These are phyloP conservation scores for Xenopus laevis DNA, from an alignment of 2,113 vertebrate species.

Conservation along the genomic window DNA sequence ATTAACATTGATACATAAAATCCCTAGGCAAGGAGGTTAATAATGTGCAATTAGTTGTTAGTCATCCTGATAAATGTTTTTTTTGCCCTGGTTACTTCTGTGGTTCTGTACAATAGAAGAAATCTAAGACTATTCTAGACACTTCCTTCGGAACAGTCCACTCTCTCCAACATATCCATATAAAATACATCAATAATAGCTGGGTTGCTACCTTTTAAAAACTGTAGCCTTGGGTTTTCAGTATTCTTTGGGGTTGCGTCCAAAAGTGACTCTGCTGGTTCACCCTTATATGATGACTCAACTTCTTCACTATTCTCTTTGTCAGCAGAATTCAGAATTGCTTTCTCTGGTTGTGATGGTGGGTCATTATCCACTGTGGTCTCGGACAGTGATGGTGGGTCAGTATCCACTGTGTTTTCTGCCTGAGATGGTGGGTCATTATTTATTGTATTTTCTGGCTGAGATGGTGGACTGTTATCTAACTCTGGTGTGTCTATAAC, in stretches of 20 bases:
- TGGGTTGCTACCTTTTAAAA: slow-evolving; percentile 30
- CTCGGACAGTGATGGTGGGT: not conserved
- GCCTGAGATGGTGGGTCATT: not conserved
- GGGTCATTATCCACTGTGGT: too few relatives aligned
- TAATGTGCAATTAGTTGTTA: too few relatives aligned
- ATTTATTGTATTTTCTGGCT: not conserved
- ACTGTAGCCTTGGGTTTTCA: not conserved
- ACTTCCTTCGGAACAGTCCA: not conserved
- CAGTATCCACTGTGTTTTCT: not conserved
- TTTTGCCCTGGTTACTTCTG: too few relatives aligned
- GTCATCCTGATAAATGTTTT: too few relatives aligned
- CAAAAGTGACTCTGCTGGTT: not conserved
- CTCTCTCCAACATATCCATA: not conserved
- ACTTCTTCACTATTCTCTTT: not conserved
- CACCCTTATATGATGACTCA: not conserved
- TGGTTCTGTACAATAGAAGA: too few relatives aligned
- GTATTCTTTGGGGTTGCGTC: not conserved
- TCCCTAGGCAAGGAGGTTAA: too few relatives aligned
- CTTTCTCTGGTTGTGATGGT: not conserved
- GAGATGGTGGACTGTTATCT: not conserved
- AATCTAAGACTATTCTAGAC: not conserved
- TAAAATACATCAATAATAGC: not conserved
- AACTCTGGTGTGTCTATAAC: not conserved
- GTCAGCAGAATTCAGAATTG: not conserved
- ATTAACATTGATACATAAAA: too few relatives aligned